Evolutionary conservation across 1,140 invertebrate species (phyloP).

Genomic region (Zaprionus vittiger): DNA sequence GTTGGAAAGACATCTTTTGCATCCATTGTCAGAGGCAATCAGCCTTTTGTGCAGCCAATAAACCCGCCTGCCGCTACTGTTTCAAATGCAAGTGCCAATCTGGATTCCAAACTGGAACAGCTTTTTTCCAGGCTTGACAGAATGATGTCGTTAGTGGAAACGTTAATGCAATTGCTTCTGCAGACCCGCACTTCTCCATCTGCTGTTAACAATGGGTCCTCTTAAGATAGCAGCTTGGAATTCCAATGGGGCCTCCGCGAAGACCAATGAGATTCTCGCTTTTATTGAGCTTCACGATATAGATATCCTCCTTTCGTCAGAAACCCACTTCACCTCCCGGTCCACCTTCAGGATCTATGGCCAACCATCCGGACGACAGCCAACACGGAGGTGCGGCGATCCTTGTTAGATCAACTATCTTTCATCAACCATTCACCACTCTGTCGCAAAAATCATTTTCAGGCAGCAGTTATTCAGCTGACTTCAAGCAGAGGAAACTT

Average conservation of each 20-base stretch:
- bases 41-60: background rate
- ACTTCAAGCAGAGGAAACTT: too few relatives aligned
- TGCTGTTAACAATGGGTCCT: slow-evolving; percentile 3
- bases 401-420: background rate
- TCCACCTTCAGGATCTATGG: background rate
- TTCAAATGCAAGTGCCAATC: background rate
- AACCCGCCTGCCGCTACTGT: background rate
- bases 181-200: background rate
- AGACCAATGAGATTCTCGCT: background rate
- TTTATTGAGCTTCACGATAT: slow-evolving; percentile 1
- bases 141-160: too few relatives aligned
- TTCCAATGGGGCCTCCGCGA: background rate
- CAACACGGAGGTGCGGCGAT: slow-evolving; percentile 1
- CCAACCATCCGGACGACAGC: background rate
- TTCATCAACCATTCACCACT: background rate
- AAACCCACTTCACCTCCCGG: background rate
- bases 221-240: slow-evolving; percentile 9
- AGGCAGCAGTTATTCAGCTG: too few relatives aligned
- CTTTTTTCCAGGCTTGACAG: background rate
- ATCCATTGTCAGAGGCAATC: background rate
- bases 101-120: slow-evolving; percentile 2
- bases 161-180: background rate
- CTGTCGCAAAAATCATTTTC: background rate
- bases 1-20: background rate
- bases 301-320: background rate